Conservation (phyloP, 1,140 invertebrate genomes). For the Aricia agestis region DNA sequence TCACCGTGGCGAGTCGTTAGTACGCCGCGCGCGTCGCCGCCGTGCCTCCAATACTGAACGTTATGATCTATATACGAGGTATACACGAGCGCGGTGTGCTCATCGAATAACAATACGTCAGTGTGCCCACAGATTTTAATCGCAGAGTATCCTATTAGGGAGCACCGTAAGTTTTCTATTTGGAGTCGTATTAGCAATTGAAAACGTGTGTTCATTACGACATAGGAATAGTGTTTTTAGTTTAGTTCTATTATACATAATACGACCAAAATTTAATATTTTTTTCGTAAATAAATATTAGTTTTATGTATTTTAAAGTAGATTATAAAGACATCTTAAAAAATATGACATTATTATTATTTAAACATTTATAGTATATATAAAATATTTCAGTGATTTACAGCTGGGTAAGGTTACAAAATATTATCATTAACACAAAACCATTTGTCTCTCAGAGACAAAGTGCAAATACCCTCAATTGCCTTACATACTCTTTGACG, state of each 20-base stretch:
- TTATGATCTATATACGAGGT: conserved; percentile 72
- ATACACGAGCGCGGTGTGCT: conserved; percentile 56
- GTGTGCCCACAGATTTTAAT: conserved; percentile 27
- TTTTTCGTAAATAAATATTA: too few species aligned
- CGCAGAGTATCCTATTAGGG: conserved; percentile 9
- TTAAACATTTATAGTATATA: too few species aligned
- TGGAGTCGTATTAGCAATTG: neutral
- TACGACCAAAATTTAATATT: too few species aligned
- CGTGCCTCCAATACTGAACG: conserved; percentile 61
- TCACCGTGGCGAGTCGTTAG: conserved; percentile 32
- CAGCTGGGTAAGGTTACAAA: too few species aligned
- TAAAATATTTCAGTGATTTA: too few species aligned
- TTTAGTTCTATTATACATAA: too few species aligned
- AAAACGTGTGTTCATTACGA: neutral
- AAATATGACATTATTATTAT: too few species aligned
- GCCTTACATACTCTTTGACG: conserved; percentile 36
- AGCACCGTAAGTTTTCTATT: neutral
- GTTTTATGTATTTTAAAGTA: too few species aligned
- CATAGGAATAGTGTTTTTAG: too few species aligned
- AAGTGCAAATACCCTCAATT: neutral
- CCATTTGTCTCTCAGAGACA: conserved; percentile 11
- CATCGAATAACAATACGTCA: conserved; percentile 45
- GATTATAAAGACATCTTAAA: too few species aligned
- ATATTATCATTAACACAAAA: too few species aligned
- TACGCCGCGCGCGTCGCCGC: conserved; percentile 37